Evolutionary conservation across 1,140 invertebrate genomes (phyloP), one percentile per base, ranked within the genome.

Genomic region (Drosophila novamexicana): DNA sequence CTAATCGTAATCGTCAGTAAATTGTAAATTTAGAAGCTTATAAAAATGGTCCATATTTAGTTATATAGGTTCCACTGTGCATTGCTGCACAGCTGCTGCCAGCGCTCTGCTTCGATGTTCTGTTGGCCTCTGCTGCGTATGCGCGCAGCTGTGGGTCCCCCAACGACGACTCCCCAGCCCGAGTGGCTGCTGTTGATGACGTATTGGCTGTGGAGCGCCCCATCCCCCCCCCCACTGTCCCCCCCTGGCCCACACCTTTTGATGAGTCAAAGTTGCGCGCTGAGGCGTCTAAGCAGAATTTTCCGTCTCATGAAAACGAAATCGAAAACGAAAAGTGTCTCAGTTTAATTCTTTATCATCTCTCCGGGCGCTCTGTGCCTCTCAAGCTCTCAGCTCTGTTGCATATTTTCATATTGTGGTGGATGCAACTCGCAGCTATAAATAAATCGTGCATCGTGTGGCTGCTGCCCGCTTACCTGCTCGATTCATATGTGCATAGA

Each of bases 121-220:
- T 58, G 53, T 44, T 67, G 54, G 54, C 39, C 56, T 73, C 70
- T 73, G 70, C 58, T 75, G 66, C 72, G 72, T 69, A 39, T 78
- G 83, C 83, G 57, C 79, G 57, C 79, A 82, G 82, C 83, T 88
- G 82, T 82, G 82, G 79, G 79, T 86, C 83, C 64, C 50, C 57
- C 32, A 29, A 32, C 34, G 14, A 16, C 52, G 34, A 18, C 34
- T 42, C n/a, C 18, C 34, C 40, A 49, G 42, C 56, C 47, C 36
- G 40, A 68, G 22, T 53, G 37, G 47, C 58, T 57, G 32, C 36
- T 65, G 44, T 63, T 61, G 83, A 88, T 86, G 82, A 86, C 82
- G 82, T 86, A 86, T 81, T 34, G 42, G 36, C 53, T 67, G 54
- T 18, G 34, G 40, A 56, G 36, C 37, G 22, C 32, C 58, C 22